Evolutionary conservation across 2,113 vertebrate genomes (phyloP).

Genomic region (Reinhardtius hippoglossoides): DNA sequence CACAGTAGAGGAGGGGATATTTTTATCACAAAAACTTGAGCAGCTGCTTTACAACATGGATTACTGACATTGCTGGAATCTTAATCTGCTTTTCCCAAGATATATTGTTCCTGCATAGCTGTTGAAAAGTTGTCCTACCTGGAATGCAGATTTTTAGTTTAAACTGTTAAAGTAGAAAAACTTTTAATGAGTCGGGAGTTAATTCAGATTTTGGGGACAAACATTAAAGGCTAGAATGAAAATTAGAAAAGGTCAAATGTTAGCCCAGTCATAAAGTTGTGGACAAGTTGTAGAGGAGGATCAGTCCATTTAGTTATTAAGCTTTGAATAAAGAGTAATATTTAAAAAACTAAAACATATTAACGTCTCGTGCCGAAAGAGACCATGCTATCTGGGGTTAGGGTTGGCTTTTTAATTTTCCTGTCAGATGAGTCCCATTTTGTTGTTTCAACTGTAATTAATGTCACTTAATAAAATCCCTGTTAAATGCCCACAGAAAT

Average conservation of each 20-base stretch:
- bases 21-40: background rate
- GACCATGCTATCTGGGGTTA: conserved; percentile 2
- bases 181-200: no score
- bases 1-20: background rate
- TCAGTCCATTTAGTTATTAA: background rate
- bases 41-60: no score
- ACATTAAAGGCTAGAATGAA: background rate
- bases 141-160: background rate
- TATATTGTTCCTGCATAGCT: background rate
- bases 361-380: background rate
- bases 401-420: conserved; percentile 18
- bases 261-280: background rate
- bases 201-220: background rate
- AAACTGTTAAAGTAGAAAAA: no score
- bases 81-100: background rate
- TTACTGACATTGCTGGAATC: background rate
- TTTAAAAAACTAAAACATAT: conserved; percentile 22
- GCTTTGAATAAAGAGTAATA: conserved; percentile 6
- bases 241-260: background rate
- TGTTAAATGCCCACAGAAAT: background rate
- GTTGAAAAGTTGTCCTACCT: background rate
- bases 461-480: background rate
- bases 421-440: background rate
- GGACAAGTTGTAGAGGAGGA: background rate
- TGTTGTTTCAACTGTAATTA: background rate